Percentiles rank a stretch among this genome's conserved stretches.
Evolutionary conservation across 1,140 invertebrate species (phyloP).

Genomic region (Patella vulgata): DNA sequence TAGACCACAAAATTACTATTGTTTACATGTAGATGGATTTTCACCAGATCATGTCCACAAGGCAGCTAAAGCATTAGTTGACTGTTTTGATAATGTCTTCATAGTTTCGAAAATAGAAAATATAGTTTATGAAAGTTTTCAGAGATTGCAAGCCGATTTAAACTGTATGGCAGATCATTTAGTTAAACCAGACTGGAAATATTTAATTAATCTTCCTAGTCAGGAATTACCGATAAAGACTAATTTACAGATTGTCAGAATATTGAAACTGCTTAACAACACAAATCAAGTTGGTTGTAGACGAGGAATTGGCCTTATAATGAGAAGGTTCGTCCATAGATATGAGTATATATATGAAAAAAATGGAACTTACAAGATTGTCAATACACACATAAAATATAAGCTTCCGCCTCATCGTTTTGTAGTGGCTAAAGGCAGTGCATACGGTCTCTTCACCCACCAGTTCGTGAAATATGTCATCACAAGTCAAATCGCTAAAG

Average conservation of each 20-base stretch:
- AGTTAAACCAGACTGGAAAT: too few relatives aligned
- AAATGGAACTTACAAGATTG: constrained; percentile 3
- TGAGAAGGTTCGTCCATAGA: constrained; percentile 15
- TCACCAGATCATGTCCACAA: constrained; percentile 22
- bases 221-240: constrained; percentile 58
- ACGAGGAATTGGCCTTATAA: too few relatives aligned
- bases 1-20: too few relatives aligned
- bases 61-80: constrained; percentile 35
- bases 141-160: too few relatives aligned
- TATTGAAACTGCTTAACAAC: constrained; percentile 49
- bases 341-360: constrained; percentile 13
- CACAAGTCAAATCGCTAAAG: constrained; percentile 30
- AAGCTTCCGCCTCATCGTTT: constrained; percentile 41
- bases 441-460: constrained; percentile 55
- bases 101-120: constrained; percentile 39
- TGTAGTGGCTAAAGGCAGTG: constrained; percentile 55
- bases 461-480: constrained; percentile 54
- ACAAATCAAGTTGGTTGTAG: constrained; percentile 51
- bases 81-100: constrained; percentile 59
- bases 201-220: constrained; percentile 56
- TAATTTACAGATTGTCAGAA: constrained; percentile 56
- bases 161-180: constrained; percentile 50
- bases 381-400: constrained; percentile 32
- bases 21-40: too few relatives aligned
- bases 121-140: constrained; percentile 43